Base-by-base conservation (phyloP, 2,113 vertebrate species). In the Sapayoa aenigma region DNA sequence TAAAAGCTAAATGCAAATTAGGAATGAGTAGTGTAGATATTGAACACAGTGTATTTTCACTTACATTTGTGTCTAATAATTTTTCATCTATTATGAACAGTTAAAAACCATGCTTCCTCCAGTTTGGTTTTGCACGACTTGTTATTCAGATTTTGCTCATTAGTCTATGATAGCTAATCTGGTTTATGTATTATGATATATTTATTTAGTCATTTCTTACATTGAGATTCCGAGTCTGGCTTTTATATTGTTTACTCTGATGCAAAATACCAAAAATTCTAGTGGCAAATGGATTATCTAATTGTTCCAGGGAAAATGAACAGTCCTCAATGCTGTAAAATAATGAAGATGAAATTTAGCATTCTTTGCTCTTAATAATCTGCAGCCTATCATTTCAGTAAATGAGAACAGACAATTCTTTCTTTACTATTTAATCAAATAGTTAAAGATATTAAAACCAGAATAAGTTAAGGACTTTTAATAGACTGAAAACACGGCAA, bases 351-450 rank as follows among this genome's bases (percentile, higher is more conserved):
- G 22, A 90, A 96, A 93, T 92, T 78, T 90, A 80, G 14, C 81
- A 63, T 92, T 84, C 52, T 84, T 55, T 87, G 30, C 77, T 92
- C 90, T 84, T 50, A 59, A 47, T 92, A 89, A 91, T 90, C 89
- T 96, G 23, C 33, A 73, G 22, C 93, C 25, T 89, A 49, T 84
- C 42, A 74, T 47, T 90, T 93, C 53, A 55, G 42, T 46, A 63
- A 89, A 85, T 74, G 62, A 84, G 50, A 94, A 86, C 30, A 96
- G 83, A 69, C 58, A 33, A 91, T 71, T 90, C 31, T 83, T 94
- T 75, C 88, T 93, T 96, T 90, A 69, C n/a, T 72, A 74, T 91
- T 95, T 94, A 89, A 95, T 94, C 80, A 94, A 84, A 69, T 33
- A 88, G 66, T 63, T 88, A 41, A 91, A 95, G 87, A 62, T 88